Evolutionary conservation across 1,140 invertebrate species (phyloP).

Genomic region (Agraylea sexmaculata): DNA sequence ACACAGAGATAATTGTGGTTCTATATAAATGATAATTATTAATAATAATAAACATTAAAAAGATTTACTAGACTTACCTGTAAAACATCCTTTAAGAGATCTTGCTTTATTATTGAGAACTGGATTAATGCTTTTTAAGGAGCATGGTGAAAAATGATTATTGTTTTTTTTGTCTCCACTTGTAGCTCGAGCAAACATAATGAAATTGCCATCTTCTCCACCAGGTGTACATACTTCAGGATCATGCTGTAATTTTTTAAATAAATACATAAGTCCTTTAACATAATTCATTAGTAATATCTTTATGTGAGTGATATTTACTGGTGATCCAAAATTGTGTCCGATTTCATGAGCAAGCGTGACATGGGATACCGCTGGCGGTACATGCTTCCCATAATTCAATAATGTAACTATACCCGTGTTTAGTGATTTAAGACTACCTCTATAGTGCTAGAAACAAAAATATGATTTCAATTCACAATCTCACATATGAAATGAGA

Average conservation of each 20-base stretch:
- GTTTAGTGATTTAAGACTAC: constrained; percentile 90
- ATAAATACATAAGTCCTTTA: constrained; percentile 10
- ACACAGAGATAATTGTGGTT: constrained; percentile 82
- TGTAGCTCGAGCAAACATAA: constrained; percentile 94
- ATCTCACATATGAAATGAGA: neutral
- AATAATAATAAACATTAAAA: no score
- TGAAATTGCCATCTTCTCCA: constrained; percentile 92
- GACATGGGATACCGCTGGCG: constrained; percentile 93
- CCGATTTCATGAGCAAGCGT: constrained; percentile 98
- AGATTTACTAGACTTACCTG: constrained; percentile 50
- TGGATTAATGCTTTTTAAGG: constrained; percentile 87
- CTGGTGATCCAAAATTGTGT: constrained; percentile 97
- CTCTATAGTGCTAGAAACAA: constrained; percentile 75
- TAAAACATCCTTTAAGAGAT: constrained; percentile 83
- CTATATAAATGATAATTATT: constrained; percentile 45
- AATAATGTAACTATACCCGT: constrained; percentile 96
- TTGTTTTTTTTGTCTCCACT: constrained; percentile 95
- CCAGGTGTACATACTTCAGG: constrained; percentile 84
- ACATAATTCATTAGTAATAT: neutral
- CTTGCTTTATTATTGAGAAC: constrained; percentile 88
- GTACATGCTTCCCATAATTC: constrained; percentile 99
- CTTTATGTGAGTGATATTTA: constrained; percentile 37
- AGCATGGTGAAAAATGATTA: constrained; percentile 87
- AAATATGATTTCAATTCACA: constrained; percentile 8
- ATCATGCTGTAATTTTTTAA: constrained; percentile 67